phyloP scores from a whole-genome alignment of 2,113 vertebrate genomes.

The Albula glossodonta region DNA sequence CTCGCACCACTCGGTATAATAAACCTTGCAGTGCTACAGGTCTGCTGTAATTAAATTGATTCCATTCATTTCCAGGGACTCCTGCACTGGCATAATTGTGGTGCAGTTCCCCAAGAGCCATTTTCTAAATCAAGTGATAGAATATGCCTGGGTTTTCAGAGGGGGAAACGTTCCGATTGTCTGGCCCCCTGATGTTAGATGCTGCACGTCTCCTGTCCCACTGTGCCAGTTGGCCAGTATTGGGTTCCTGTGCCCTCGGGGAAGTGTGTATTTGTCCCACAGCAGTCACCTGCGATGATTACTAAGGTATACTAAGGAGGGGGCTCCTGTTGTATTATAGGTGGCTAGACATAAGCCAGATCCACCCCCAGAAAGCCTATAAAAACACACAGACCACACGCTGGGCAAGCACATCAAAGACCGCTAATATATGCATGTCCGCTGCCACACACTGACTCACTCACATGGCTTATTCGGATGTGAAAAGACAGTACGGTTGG shows the following conservation, averaged over 20 bases:
- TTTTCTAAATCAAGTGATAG: background rate
- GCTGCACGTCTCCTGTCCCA: background rate
- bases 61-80: background rate
- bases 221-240: background rate
- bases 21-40: background rate
- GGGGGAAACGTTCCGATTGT: background rate
- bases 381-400: constrained; percentile 34
- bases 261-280: background rate
- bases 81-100: background rate
- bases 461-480: constrained; percentile 34
- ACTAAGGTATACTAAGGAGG: background rate
- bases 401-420: constrained; percentile 49
- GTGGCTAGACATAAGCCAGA: constrained; percentile 25
- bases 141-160: background rate
- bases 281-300: background rate
- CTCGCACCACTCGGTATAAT: background rate
- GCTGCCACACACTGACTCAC: constrained; percentile 41
- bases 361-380: constrained; percentile 27
- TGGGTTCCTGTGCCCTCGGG: background rate
- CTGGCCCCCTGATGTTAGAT: background rate
- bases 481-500: constrained; percentile 29
- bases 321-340: constrained; percentile 20
- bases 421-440: constrained; percentile 59
- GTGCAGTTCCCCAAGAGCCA: background rate
- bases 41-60: background rate